Evolutionary conservation across 2,797 vertebrate genomes (phyloP), one percentile per base, ranked within the genome.

Genomic region (Characodon lateralis): DNA sequence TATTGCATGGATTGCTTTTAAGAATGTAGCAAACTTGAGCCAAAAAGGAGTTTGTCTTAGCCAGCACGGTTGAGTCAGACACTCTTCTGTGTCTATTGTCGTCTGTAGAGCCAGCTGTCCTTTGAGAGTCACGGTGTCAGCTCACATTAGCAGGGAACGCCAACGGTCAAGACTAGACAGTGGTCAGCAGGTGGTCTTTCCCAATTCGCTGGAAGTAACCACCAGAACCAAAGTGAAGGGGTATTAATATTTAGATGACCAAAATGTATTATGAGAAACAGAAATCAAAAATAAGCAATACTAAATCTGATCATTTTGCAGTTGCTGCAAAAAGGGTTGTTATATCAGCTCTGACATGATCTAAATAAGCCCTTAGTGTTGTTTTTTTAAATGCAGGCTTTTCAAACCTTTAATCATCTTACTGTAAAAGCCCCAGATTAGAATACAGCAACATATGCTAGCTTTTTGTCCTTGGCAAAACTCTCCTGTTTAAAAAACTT

Each of bases 361-460:
- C 58, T 48, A 61, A 78, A 82, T 55, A 78, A 87, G 78, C 79
- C 73, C 74, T 80, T 71, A 0, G 77, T 24, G 0, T 5, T 83
- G 66, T 88, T 80, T 83, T 86, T 77, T 84, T 78, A 73, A 87
- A 90, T 78, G 78, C 59, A 69, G 76, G 83, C 72, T 82, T 84
- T 90, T 86, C 86, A 88, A 87, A 88, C 56, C 88, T 85, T 69
- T 94, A 92, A 93, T 93, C 91, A 92, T 82, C 89, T 93, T 92
- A 93, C 80, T 78, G 87, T 82, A 88, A 94, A 93, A 91, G 81
- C 90, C 84, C 63, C 78, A 91, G 91, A 93, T 93, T 91, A 93
- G 76, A 83, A 80, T 78, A 83, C 28, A 78, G 81, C 78, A 85
- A 81, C 92, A 93, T 91, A 91, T 91, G 92, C 68, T 85, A 22